These are phyloP conservation scores for Tribolium freemani DNA, from an alignment of 2,888 invertebrate species.

Conservation along the genomic window DNA sequence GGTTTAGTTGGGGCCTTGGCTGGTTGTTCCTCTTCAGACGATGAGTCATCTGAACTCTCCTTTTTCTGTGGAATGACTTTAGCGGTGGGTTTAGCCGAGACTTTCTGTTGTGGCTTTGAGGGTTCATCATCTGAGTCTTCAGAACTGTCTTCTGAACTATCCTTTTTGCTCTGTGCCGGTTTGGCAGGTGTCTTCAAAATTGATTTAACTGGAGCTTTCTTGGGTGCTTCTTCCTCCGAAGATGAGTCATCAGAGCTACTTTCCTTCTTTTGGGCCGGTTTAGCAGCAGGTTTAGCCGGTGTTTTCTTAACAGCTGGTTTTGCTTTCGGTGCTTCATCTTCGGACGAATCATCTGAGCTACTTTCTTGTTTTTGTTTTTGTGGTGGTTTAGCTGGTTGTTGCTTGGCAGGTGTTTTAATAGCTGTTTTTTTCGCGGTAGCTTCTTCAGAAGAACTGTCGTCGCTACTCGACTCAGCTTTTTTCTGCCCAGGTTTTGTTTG, in stretches of 20 bases:
- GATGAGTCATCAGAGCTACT: slow-evolving; percentile 48
- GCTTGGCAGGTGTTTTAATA: slow-evolving; percentile 36
- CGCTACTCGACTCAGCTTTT: slow-evolving; percentile 51
- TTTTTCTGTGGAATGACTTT: slow-evolving; percentile 39
- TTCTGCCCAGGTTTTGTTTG: slow-evolving; percentile 47
- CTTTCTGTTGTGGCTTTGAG: slow-evolving; percentile 47
- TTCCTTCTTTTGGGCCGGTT: slow-evolving; percentile 43
- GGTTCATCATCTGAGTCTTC: slow-evolving; percentile 46
- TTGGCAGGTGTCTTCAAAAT: slow-evolving; percentile 5
- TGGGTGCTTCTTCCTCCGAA: slow-evolving; percentile 57
- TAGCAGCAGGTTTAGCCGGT: slow-evolving; percentile 31
- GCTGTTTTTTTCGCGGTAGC: slow-evolving; percentile 43
- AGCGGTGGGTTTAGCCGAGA: slow-evolving; percentile 41
- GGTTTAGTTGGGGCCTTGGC: slow-evolving; percentile 40
- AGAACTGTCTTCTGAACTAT: slow-evolving; percentile 20
- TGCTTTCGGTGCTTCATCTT: slow-evolving; percentile 55
- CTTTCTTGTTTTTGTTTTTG: slow-evolving; percentile 49
- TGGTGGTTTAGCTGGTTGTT: slow-evolving; percentile 44
- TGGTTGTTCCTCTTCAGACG: slow-evolving; percentile 52
- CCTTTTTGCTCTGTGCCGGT: not conserved
- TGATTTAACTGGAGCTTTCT: slow-evolving; percentile 4
- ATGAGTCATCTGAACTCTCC: slow-evolving; percentile 51
- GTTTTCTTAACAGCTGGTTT: slow-evolving; percentile 46
- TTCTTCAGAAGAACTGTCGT: slow-evolving; percentile 55
- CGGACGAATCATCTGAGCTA: slow-evolving; percentile 54